phyloP scores from a whole-genome alignment of 2,888 invertebrate genomes.

The Villa cingulata region DNA sequence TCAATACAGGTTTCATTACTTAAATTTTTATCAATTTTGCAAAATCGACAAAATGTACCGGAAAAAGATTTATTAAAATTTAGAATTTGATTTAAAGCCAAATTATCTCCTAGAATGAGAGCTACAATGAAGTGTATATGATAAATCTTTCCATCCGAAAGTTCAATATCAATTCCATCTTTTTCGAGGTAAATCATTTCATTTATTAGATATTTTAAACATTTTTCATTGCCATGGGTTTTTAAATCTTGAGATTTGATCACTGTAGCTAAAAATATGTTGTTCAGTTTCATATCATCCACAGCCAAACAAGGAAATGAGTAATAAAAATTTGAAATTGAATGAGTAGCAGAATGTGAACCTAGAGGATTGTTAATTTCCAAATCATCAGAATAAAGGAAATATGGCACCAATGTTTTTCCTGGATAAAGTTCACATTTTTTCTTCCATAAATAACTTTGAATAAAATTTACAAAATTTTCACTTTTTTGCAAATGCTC shows the following conservation, averaged over 20 bases:
- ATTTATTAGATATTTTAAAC: constrained; percentile 4
- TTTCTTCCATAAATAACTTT: constrained; percentile 10
- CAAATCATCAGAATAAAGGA: no score
- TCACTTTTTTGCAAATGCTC: not conserved
- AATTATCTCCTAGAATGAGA: constrained; percentile 7
- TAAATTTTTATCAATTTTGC: constrained; percentile 2
- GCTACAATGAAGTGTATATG: constrained; percentile 6
- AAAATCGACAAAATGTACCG: constrained; percentile 9
- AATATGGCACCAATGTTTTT: not conserved
- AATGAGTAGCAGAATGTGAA: constrained; percentile 2
- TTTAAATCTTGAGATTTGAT: constrained; percentile 5
- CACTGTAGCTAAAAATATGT: constrained; percentile 7
- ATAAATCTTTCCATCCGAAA: not conserved
- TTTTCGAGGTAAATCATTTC: constrained; percentile 5
- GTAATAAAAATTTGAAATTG: constrained; percentile 4
- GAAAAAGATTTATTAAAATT: constrained; percentile 7
- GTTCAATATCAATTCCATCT: constrained; percentile 4
- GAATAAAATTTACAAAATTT: constrained; percentile 8
- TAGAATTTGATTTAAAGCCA: constrained; percentile 5
- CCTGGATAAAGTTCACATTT: constrained; percentile 5
- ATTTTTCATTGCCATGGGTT: constrained; percentile 3
- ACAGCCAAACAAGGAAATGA: constrained; percentile 5
- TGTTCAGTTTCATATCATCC: constrained; percentile 1
- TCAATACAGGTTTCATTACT: not conserved
- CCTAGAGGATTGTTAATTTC: no score